phyloP scores from a whole-genome alignment of 2,888 invertebrate genomes.

The Heterodera filipjevi region DNA sequence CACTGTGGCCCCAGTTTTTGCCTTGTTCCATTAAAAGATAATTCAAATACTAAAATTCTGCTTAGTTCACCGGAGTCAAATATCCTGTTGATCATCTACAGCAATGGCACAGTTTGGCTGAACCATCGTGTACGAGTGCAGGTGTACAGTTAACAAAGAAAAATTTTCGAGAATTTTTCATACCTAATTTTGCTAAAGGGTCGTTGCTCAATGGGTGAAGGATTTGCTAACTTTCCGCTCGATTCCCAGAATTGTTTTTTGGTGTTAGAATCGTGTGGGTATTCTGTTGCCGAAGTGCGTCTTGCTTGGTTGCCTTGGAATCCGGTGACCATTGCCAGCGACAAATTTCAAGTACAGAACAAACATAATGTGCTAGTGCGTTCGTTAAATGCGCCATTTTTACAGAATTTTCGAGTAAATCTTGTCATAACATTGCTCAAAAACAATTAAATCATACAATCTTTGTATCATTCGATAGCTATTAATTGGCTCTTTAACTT shows the following conservation, averaged over 20 bases:
- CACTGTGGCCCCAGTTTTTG: too few species aligned
- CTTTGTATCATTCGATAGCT: too few species aligned
- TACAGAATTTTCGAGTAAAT: too few species aligned
- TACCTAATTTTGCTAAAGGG: not conserved
- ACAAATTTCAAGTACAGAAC: conserved; percentile 34
- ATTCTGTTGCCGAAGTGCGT: conserved; percentile 45
- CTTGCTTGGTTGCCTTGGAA: conserved; percentile 39
- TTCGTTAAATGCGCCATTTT: too few species aligned
- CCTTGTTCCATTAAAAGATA: too few species aligned
- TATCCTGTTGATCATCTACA: conserved; percentile 64
- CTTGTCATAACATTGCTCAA: too few species aligned
- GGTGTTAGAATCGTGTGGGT: conserved; percentile 62
- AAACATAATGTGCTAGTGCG: too few species aligned
- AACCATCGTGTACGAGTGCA: conserved; percentile 47
- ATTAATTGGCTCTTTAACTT: too few species aligned
- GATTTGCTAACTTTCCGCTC: conserved; percentile 55
- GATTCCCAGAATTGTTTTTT: conserved; percentile 60
- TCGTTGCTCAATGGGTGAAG: conserved; percentile 31
- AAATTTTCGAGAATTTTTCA: conserved; percentile 16
- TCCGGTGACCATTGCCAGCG: conserved; percentile 57
- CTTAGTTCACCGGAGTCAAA: conserved; percentile 59
- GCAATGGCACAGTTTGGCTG: conserved; percentile 65
- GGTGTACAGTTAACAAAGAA: too few species aligned
- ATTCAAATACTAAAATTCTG: too few species aligned
- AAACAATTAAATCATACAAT: too few species aligned